These are phyloP conservation scores for Tenthredo distinguenda DNA, from an alignment of 2,888 invertebrate genomes.

Conservation along the genomic window DNA sequence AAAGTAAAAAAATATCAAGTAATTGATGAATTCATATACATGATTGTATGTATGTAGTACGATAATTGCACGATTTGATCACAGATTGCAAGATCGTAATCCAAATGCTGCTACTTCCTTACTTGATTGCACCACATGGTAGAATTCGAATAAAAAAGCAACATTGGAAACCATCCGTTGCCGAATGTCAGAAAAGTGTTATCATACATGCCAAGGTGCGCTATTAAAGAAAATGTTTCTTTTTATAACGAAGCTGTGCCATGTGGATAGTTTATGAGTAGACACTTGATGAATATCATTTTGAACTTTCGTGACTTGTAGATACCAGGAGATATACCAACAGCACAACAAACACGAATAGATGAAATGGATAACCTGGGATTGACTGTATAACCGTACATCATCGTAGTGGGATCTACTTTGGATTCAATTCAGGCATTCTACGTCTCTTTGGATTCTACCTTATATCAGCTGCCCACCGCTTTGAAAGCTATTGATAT, in stretches of 20 bases:
- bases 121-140: constrained; percentile 46
- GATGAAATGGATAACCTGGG: background rate
- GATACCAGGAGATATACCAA: background rate
- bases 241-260: too few relatives aligned
- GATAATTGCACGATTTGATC: too few relatives aligned
- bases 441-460: constrained; percentile 14
- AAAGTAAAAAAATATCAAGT: too few relatives aligned
- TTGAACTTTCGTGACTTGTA: background rate
- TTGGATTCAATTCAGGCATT: background rate
- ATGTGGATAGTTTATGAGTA: too few relatives aligned
- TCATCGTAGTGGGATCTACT: background rate
- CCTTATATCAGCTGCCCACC: background rate
- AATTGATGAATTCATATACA: too few relatives aligned
- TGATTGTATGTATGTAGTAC: too few relatives aligned
- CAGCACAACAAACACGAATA: background rate
- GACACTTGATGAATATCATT: too few relatives aligned
- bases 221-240: too few relatives aligned
- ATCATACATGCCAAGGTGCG: constrained; percentile 42
- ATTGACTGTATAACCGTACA: background rate
- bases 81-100: background rate
- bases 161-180: constrained; percentile 50
- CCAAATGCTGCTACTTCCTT: constrained; percentile 43
- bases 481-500: constrained; percentile 37
- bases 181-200: constrained; percentile 48
- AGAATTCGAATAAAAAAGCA: constrained; percentile 43